Conservation (phyloP, 1,140 invertebrate species). For the Sarcophaga peregrina region DNA sequence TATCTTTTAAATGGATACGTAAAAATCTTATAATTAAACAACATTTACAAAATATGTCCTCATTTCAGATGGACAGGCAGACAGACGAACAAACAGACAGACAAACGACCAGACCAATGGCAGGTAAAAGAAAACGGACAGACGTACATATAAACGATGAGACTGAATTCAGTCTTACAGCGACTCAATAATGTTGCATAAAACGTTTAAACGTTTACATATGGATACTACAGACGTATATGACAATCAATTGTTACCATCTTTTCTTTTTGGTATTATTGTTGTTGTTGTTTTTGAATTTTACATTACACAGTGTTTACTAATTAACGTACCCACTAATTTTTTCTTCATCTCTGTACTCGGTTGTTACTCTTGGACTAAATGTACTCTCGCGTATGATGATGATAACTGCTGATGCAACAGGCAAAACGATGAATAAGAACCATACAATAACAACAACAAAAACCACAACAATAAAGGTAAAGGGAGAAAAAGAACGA, state of each 20-base stretch:
- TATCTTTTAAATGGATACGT: constrained; percentile 37
- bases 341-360: background rate
- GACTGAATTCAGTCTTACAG: background rate
- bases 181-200: constrained; percentile 8
- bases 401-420: constrained; percentile 39
- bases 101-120: too few species aligned
- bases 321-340: constrained; percentile 41
- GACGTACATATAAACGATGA: background rate
- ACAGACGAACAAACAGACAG: background rate
- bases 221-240: background rate
- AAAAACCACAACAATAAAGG: background rate
- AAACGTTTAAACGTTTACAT: constrained; percentile 21
- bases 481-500: constrained; percentile 5
- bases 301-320: constrained; percentile 41
- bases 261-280: background rate
- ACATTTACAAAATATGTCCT: constrained; percentile 41
- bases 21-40: constrained; percentile 42
- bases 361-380: background rate
- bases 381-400: constrained; percentile 36
- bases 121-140: background rate
- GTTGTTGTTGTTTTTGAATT: background rate
- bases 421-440: background rate
- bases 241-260: constrained; percentile 41
- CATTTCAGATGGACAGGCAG: background rate
- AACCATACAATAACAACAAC: background rate